These are phyloP conservation scores for Ditylenchus dipsaci DNA, from an alignment of 1,140 invertebrate species.

Conservation along the genomic window DNA sequence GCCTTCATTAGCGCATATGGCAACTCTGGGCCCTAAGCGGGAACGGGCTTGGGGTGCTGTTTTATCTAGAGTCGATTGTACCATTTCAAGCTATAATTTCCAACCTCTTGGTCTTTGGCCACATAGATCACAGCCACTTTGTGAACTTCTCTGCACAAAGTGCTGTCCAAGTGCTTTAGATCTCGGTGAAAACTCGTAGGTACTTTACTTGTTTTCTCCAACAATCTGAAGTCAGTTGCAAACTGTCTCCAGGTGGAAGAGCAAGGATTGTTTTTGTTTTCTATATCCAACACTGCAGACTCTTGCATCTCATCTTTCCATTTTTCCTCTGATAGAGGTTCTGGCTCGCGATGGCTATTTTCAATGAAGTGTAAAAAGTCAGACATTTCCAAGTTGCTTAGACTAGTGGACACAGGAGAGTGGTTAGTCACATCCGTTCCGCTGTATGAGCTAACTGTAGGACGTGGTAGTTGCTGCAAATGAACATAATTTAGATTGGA, in stretches of 20 bases:
- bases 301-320: background rate
- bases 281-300: background rate
- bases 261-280: background rate
- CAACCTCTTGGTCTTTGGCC: slow-evolving; percentile 86
- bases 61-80: too few relatives aligned
- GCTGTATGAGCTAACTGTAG: background rate
- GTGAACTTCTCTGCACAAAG: slow-evolving; percentile 80
- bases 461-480: background rate
- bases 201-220: slow-evolving; percentile 14
- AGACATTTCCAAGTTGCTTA: background rate
- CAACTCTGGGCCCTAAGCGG: too few relatives aligned
- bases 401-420: background rate
- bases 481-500: background rate
- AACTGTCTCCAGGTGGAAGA: slow-evolving; percentile 33
- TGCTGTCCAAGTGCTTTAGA: slow-evolving; percentile 49
- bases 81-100: background rate
- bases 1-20: too few relatives aligned
- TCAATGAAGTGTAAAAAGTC: background rate
- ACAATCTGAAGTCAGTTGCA: slow-evolving; percentile 31
- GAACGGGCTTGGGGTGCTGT: too few relatives aligned
- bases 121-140: slow-evolving; percentile 99
- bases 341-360: background rate
- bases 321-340: background rate
- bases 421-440: background rate
- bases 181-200: slow-evolving; percentile 46